Evolutionary conservation across 2,797 vertebrate species (phyloP).

Genomic region (Trichosurus vulpecula): DNA sequence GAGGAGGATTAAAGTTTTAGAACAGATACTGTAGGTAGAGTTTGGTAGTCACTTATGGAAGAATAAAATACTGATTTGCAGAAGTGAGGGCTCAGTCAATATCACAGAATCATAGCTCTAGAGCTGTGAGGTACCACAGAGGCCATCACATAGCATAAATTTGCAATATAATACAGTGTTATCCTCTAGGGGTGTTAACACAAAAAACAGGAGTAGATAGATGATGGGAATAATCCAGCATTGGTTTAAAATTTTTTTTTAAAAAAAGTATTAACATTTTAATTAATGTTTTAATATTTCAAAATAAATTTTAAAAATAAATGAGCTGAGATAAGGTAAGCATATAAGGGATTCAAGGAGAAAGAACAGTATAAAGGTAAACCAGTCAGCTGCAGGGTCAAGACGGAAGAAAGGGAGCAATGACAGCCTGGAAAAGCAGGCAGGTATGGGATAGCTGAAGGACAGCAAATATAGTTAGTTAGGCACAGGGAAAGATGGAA

Average conservation of each 20-base stretch:
- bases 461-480: background rate
- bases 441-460: background rate
- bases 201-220: too few relatives aligned
- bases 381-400: background rate
- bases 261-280: background rate
- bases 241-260: too few relatives aligned
- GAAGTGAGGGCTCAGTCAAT: too few relatives aligned
- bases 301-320: background rate
- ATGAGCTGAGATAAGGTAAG: background rate
- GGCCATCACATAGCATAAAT: too few relatives aligned
- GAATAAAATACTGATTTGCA: too few relatives aligned
- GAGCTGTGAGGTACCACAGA: too few relatives aligned
- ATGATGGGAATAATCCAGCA: background rate
- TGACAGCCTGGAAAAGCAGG: background rate
- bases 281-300: background rate
- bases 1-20: background rate
- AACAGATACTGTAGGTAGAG: too few relatives aligned
- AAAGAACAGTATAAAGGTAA: too few relatives aligned
- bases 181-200: too few relatives aligned
- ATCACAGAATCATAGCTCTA: too few relatives aligned
- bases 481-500: background rate
- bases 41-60: too few relatives aligned
- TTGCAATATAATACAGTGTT: too few relatives aligned
- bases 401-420: background rate
- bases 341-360: background rate